phyloP scores from a whole-genome alignment of 1,140 invertebrate genomes.

The Cryptotermes secundus region DNA sequence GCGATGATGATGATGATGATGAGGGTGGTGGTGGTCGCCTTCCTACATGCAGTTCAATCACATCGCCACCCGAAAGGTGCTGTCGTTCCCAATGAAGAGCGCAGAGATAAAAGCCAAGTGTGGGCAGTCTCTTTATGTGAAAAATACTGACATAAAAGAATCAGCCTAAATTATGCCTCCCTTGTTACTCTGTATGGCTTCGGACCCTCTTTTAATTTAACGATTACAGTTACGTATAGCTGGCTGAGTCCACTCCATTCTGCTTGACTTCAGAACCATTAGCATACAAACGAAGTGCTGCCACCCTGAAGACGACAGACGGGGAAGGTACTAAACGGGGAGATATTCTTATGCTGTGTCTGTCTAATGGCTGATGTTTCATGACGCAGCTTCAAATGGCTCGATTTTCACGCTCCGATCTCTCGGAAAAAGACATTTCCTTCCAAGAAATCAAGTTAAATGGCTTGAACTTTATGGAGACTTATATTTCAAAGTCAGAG shows the following conservation, averaged over 20 bases:
- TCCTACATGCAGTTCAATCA: neutral
- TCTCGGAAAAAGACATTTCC: neutral
- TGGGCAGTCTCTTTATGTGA: neutral
- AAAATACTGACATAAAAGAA: neutral
- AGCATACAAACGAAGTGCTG: neutral
- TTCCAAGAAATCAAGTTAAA: constrained; percentile 15
- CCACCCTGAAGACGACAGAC: neutral
- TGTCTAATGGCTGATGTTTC: neutral
- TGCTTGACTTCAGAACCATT: neutral
- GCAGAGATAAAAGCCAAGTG: neutral
- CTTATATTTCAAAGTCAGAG: neutral
- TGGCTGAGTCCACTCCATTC: neutral
- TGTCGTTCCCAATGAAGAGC: neutral
- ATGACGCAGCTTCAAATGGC: neutral
- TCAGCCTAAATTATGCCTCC: neutral
- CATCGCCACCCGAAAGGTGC: neutral
- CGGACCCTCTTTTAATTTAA: neutral
- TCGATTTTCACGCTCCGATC: constrained; percentile 10
- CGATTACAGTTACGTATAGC: neutral
- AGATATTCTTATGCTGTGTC: neutral
- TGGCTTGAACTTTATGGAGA: neutral
- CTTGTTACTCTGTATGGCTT: neutral
- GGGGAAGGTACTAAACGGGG: neutral
- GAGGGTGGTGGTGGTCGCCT: neutral
- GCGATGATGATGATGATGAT: no score